These are phyloP conservation scores for Ophonus ardosiacus DNA, from an alignment of 2,888 invertebrate species.

Conservation along the genomic window DNA sequence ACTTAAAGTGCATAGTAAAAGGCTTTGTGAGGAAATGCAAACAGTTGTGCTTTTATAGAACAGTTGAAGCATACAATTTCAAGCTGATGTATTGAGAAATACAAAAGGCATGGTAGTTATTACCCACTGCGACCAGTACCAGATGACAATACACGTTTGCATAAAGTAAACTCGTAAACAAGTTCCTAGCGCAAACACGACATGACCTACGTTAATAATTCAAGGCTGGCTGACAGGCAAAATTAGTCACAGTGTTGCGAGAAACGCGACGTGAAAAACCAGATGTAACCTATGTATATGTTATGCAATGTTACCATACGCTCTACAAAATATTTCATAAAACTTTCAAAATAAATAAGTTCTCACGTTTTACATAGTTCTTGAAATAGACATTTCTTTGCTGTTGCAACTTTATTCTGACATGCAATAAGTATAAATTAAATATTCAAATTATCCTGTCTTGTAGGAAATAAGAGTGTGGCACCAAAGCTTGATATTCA, in stretches of 20 bases:
- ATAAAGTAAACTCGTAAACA: conserved; percentile 37
- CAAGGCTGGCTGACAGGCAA: conserved; percentile 40
- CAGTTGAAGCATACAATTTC: not conserved
- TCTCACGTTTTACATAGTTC: not conserved
- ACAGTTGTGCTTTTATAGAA: not conserved
- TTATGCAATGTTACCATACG: not conserved
- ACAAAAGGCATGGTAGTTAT: not conserved
- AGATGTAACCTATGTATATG: not conserved
- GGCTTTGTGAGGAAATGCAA: not conserved
- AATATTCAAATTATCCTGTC: too few species aligned
- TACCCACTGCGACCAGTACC: not conserved
- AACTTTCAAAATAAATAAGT: not conserved
- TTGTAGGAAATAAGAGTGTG: too few species aligned
- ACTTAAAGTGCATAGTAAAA: not conserved
- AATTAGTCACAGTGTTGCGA: conserved; percentile 34
- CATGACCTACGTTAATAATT: conserved; percentile 57
- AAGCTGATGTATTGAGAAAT: not conserved
- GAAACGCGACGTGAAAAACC: not conserved
- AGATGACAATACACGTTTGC: conserved; percentile 30
- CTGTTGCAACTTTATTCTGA: not conserved
- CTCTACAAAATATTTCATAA: not conserved
- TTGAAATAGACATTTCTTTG: not conserved
- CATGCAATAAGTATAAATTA: not conserved
- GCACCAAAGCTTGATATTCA: too few species aligned
- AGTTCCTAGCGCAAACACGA: conserved; percentile 31